phyloP scores from a whole-genome alignment of 1,140 invertebrate genomes.

The Cydia strobilella region DNA sequence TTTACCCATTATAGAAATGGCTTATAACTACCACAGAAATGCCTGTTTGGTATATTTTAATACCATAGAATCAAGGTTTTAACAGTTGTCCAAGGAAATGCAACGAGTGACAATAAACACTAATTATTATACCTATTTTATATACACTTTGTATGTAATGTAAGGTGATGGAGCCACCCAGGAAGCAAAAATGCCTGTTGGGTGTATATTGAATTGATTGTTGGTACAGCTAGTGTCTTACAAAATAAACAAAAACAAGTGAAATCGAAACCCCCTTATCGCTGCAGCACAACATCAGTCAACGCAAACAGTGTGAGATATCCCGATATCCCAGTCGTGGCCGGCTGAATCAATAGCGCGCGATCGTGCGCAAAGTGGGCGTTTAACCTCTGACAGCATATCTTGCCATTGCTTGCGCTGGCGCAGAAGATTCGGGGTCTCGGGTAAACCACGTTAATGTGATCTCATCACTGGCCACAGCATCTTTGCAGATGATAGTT shows the following conservation, averaged over 20 bases:
- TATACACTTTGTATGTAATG: too few species aligned
- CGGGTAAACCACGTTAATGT: not conserved
- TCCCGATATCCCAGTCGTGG: slow-evolving; percentile 56
- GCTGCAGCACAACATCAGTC: slow-evolving; percentile 15
- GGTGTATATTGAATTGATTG: not conserved
- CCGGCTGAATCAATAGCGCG: slow-evolving; percentile 73
- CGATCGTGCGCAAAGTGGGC: slow-evolving; percentile 74
- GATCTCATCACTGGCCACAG: too few species aligned
- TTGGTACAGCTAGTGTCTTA: not conserved
- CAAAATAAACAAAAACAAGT: not conserved
- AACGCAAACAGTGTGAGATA: slow-evolving; percentile 43
- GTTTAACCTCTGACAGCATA: slow-evolving; percentile 69
- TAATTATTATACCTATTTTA: not conserved
- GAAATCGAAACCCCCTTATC: not conserved
- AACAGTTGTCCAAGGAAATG: too few species aligned
- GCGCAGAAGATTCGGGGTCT: not conserved
- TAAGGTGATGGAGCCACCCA: too few species aligned
- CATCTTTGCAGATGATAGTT: too few species aligned
- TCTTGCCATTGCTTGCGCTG: not conserved
- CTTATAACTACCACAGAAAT: too few species aligned
- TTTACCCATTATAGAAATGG: too few species aligned
- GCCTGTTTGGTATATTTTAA: too few species aligned
- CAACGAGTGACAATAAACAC: too few species aligned
- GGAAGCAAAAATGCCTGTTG: too few species aligned
- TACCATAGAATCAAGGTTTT: too few species aligned